Evolutionary conservation across 2,888 invertebrate species (phyloP).

Genomic region (Pseudococcus longispinus): DNA sequence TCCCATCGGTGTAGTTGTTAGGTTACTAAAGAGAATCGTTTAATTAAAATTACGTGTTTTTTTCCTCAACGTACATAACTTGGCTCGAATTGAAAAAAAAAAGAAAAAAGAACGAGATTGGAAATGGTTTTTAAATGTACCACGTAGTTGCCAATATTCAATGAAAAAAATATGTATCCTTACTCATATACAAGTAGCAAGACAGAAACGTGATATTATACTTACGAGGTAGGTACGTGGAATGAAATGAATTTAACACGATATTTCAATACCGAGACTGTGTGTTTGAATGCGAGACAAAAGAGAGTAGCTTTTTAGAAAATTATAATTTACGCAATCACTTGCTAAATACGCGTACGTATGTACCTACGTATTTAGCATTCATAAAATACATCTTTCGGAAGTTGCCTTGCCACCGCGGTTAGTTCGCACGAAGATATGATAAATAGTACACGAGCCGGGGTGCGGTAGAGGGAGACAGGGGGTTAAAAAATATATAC

Average conservation of each 20-base stretch:
- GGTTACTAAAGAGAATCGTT: background rate
- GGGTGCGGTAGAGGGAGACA: background rate
- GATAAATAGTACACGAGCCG: background rate
- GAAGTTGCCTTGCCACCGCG: background rate
- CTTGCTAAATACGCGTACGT: background rate
- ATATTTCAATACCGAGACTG: background rate
- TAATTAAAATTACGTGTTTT: conserved; percentile 3
- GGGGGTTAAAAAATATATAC: background rate
- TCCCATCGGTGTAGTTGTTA: background rate
- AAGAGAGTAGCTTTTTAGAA: background rate
- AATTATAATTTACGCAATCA: background rate
- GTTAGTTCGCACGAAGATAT: background rate
- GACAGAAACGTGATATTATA: background rate
- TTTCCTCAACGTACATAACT: background rate
- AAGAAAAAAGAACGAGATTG: no score
- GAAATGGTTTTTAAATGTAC: background rate
- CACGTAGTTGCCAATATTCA: no score
- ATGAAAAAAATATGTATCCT: background rate
- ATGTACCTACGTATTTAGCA: background rate
- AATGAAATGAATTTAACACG: background rate
- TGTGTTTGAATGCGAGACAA: background rate
- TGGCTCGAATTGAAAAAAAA: background rate
- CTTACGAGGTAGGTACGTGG: background rate
- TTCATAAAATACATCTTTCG: background rate
- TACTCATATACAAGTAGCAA: background rate